phyloP scores from a whole-genome alignment of 2,113 vertebrate species.

The Bungarus multicinctus region DNA sequence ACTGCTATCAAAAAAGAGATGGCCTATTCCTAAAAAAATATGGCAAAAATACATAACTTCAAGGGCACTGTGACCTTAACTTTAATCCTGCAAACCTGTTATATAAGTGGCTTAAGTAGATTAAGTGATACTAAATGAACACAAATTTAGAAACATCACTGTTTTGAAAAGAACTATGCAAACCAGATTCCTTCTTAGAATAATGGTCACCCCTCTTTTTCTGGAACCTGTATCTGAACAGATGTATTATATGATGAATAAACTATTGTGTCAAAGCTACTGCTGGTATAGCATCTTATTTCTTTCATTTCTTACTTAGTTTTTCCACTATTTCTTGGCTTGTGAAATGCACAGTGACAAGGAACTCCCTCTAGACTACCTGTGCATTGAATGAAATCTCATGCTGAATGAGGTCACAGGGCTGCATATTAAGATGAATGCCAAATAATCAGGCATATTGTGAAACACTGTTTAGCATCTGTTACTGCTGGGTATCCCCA shows the following conservation, averaged over 20 bases:
- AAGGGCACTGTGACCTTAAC: background rate
- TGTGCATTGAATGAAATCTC: conserved; percentile 18
- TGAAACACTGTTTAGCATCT: conserved; percentile 56
- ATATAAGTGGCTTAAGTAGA: background rate
- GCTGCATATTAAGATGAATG: conserved; percentile 22
- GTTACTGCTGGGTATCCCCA: conserved; percentile 24
- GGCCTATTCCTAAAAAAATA: background rate
- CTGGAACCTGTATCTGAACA: background rate
- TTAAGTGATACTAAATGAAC: background rate
- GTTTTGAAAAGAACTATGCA: background rate
- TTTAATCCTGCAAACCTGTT: background rate
- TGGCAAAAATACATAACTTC: background rate
- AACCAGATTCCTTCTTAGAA: background rate
- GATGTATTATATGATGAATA: background rate
- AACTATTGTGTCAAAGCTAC: conserved; percentile 12
- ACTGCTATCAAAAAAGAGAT: background rate
- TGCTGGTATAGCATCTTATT: conserved; percentile 7
- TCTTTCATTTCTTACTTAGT: conserved; percentile 13
- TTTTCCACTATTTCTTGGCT: conserved; percentile 1
- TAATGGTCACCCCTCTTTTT: background rate
- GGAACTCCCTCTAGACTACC: background rate
- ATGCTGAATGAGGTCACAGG: conserved; percentile 24
- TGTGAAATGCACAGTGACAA: conserved; percentile 1
- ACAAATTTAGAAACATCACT: background rate
- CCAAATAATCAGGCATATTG: conserved; percentile 37